Percentiles rank a stretch among this genome's conserved stretches.
Evolutionary conservation across 2,113 vertebrate genomes (phyloP).

Genomic region (Antechinus flavipes): DNA sequence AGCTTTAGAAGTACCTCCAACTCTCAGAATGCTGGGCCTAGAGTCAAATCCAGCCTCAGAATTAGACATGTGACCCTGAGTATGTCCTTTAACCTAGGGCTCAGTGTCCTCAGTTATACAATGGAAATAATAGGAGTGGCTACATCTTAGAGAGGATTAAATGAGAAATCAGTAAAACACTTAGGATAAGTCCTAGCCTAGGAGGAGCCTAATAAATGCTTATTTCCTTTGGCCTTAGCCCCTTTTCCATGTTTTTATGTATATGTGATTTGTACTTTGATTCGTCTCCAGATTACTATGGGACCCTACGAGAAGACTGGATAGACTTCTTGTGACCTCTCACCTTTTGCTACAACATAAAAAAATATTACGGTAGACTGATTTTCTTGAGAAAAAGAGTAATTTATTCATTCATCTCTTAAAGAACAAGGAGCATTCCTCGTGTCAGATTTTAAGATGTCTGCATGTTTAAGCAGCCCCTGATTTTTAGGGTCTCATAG

Average conservation of each 20-base stretch:
- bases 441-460: conserved; percentile 61
- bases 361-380: neutral
- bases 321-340: neutral
- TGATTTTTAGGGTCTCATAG: conserved; percentile 56
- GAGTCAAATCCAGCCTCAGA: neutral
- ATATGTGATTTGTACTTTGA: conserved; percentile 1
- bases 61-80: neutral
- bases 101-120: neutral
- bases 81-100: neutral
- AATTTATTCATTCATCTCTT: conserved; percentile 58
- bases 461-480: conserved; percentile 10
- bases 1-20: neutral
- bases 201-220: neutral
- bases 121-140: neutral
- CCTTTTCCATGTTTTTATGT: neutral
- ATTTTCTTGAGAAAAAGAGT: conserved; percentile 53
- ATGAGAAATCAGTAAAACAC: neutral
- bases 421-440: conserved; percentile 34
- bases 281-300: conserved; percentile 51
- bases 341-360: conserved; percentile 38
- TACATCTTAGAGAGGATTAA: neutral
- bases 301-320: conserved; percentile 36
- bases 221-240: neutral
- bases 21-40: neutral
- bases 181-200: neutral